Conservation (phyloP, 2,888 invertebrate genomes). For the Stenodema calcarata region DNA sequence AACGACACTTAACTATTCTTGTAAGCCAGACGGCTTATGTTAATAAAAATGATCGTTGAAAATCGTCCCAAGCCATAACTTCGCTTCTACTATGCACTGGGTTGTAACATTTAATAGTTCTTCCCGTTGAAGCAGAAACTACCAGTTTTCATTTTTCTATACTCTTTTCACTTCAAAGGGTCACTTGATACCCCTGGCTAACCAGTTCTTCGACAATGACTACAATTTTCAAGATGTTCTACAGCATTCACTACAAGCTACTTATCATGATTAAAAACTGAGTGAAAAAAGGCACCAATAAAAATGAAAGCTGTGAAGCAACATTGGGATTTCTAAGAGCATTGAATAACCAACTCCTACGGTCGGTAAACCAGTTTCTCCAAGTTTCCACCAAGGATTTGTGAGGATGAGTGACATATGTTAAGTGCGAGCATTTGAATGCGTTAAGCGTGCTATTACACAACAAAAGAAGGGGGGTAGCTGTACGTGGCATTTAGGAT, state of each 20-base stretch:
- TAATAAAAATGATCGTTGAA: too few relatives aligned
- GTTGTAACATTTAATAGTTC: too few relatives aligned
- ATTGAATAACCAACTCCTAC: neutral
- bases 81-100: too few relatives aligned
- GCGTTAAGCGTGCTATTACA: conserved; percentile 25
- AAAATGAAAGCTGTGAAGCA: conserved; percentile 9
- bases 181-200: neutral
- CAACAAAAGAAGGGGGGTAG: conserved; percentile 12
- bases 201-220: neutral
- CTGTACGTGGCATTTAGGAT: conserved; percentile 20
- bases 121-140: too few relatives aligned
- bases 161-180: too few relatives aligned
- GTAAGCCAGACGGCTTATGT: too few relatives aligned
- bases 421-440: conserved; percentile 21
- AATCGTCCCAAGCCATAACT: too few relatives aligned
- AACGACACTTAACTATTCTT: too few relatives aligned
- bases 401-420: conserved; percentile 28
- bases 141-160: too few relatives aligned
- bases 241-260: neutral
- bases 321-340: neutral
- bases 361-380: conserved; percentile 5
- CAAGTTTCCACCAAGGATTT: neutral
- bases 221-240: neutral
- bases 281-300: neutral
- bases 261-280: neutral